phyloP scores from a whole-genome alignment of 2,113 vertebrate species.

The Cavia aperea region DNA sequence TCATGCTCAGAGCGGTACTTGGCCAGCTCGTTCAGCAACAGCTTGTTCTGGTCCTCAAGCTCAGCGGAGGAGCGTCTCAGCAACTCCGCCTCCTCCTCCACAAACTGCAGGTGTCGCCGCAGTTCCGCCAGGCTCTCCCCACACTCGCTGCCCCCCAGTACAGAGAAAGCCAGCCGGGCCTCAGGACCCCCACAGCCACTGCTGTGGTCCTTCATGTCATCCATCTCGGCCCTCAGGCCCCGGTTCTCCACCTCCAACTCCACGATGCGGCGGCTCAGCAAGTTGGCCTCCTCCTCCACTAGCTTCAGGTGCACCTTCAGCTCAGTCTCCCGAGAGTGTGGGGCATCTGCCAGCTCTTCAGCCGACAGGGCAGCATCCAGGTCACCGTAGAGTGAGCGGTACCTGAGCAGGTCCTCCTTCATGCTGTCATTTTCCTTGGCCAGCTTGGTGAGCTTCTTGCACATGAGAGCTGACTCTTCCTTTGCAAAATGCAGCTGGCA shows the following conservation, averaged over 20 bases:
- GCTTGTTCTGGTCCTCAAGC: constrained; percentile 98
- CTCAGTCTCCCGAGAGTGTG: constrained; percentile 93
- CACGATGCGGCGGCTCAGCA: constrained; percentile 93
- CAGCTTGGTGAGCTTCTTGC: constrained; percentile 96
- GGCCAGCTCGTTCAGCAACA: constrained; percentile 92
- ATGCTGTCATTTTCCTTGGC: constrained; percentile 95
- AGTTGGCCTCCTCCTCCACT: constrained; percentile 97
- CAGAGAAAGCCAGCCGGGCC: constrained; percentile 69
- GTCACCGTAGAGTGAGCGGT: constrained; percentile 90
- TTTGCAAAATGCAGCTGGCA: constrained; percentile 98
- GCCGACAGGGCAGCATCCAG: constrained; percentile 88
- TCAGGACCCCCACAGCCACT: constrained; percentile 76
- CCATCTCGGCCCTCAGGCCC: constrained; percentile 94
- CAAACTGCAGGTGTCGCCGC: constrained; percentile 95
- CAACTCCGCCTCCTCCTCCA: constrained; percentile 97
- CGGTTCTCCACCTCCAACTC: constrained; percentile 98
- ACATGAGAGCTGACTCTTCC: constrained; percentile 97
- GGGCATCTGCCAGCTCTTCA: constrained; percentile 91
- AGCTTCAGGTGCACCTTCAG: constrained; percentile 93
- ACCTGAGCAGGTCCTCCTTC: constrained; percentile 95
- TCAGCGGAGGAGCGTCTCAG: constrained; percentile 92
- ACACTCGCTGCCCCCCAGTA: constrained; percentile 74
- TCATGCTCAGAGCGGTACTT: constrained; percentile 92
- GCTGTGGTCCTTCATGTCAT: constrained; percentile 87
- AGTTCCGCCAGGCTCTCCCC: constrained; percentile 91